These are phyloP conservation scores for Cyclargus thomasi DNA, from an alignment of 1,140 invertebrate species.

Conservation along the genomic window DNA sequence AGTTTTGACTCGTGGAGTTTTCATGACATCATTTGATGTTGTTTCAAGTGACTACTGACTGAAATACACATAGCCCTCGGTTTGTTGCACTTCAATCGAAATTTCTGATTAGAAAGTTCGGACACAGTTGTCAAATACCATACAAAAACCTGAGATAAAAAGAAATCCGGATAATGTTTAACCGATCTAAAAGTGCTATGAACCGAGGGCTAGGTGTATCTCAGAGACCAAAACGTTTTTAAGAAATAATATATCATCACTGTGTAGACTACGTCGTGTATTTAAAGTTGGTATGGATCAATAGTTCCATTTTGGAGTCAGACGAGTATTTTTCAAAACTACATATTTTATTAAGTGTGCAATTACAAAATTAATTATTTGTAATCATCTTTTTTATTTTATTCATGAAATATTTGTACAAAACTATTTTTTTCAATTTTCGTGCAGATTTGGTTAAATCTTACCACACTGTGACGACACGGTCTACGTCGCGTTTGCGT, in stretches of 20 bases:
- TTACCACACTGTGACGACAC: constrained; percentile 56
- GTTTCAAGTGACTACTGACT: too few relatives aligned
- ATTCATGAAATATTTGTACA: not conserved
- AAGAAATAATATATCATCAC: not conserved
- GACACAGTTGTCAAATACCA: too few relatives aligned
- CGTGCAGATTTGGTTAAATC: constrained; percentile 37
- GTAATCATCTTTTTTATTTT: constrained; percentile 12
- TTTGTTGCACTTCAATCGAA: too few relatives aligned
- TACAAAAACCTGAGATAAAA: too few relatives aligned
- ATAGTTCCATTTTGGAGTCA: not conserved
- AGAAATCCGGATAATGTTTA: too few relatives aligned
- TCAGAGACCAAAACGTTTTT: too few relatives aligned
- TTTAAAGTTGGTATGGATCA: constrained; percentile 5
- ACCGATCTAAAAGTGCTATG: too few relatives aligned
- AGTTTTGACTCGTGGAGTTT: too few relatives aligned
- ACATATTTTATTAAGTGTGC: constrained; percentile 16
- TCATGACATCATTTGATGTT: too few relatives aligned
- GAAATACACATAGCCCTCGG: too few relatives aligned
- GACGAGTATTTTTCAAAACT: not conserved
- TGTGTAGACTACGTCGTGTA: constrained; percentile 19
- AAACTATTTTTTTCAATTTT: constrained; percentile 22
- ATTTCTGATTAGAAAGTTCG: too few relatives aligned
- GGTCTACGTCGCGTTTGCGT: constrained; percentile 60
- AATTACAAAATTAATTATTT: constrained; percentile 16
- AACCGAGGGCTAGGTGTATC: too few relatives aligned